A percentile compares a stretch with the other conserved stretches of the same genome.
Evolutionary conservation across 1,140 invertebrate genomes (phyloP).

Genomic region (Plutomurus gul): DNA sequence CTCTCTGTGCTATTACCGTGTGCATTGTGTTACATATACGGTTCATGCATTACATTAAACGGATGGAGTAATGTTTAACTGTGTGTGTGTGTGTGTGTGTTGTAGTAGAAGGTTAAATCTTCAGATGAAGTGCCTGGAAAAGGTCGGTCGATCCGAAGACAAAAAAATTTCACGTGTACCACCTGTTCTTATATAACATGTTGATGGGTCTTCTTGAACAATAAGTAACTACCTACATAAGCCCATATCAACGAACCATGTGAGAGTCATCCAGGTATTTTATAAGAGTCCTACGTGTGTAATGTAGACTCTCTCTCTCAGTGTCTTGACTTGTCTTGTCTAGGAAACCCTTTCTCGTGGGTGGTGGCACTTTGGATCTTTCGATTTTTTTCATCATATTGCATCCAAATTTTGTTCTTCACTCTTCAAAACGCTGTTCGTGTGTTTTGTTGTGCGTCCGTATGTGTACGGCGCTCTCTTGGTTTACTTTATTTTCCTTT

Average conservation of each 20-base stretch:
- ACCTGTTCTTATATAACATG: conserved; percentile 34
- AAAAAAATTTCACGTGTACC: conserved; percentile 42
- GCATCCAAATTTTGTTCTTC: conserved; percentile 1
- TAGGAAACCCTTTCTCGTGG: conserved; percentile 26
- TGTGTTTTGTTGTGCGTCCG: neutral
- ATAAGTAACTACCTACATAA: neutral
- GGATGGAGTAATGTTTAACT: conserved; percentile 5
- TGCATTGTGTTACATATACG: neutral
- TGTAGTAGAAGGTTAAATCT: neutral
- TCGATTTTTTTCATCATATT: conserved; percentile 14
- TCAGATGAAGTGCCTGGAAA: conserved; percentile 28
- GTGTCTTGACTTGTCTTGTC: neutral
- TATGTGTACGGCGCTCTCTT: too few species aligned
- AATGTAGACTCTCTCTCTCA: neutral
- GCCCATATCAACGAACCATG: neutral
- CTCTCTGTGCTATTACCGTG: neutral
- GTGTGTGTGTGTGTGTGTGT: neutral
- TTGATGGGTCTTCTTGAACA: neutral
- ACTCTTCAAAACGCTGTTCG: neutral
- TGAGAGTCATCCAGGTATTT: neutral
- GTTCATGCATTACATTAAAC: neutral
- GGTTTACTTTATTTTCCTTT: neutral
- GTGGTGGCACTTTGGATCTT: conserved; percentile 33
- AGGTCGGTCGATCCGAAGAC: conserved; percentile 19
- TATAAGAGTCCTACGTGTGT: neutral